Percentiles rank a stretch among this genome's conserved stretches.
phyloP scores from a whole-genome alignment of 2,113 vertebrate species.

The Phodopus roborovskii region DNA sequence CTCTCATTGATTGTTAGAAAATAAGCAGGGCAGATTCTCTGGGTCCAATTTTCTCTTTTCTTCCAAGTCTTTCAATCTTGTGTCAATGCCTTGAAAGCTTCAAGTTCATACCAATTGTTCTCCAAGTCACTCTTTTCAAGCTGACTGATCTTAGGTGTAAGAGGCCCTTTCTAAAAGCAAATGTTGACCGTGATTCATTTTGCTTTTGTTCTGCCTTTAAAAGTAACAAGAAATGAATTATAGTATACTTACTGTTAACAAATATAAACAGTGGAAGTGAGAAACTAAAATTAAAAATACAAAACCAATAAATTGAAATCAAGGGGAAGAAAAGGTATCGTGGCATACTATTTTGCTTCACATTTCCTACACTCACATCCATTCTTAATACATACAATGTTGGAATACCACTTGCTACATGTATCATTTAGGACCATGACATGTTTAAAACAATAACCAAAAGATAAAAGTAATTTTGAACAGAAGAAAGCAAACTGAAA shows the following conservation, averaged over 20 bases:
- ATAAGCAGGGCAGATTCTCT: slow-evolving; percentile 64
- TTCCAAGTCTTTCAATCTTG: slow-evolving; percentile 50
- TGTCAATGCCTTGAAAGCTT: slow-evolving; percentile 60
- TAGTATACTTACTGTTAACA: not conserved
- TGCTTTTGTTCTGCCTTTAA: not conserved
- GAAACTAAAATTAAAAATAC: not conserved
- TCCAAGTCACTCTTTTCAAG: not conserved
- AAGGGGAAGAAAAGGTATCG: not conserved
- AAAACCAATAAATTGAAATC: not conserved
- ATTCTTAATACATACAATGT: not conserved
- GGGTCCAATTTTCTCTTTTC: slow-evolving; percentile 48
- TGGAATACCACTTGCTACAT: not conserved
- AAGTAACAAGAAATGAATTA: not conserved
- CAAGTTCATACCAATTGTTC: slow-evolving; percentile 40
- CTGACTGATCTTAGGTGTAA: not conserved
- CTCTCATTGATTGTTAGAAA: slow-evolving; percentile 70
- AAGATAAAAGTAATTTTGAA: not conserved
- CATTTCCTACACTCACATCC: not conserved
- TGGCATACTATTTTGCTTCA: not conserved
- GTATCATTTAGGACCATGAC: not conserved
- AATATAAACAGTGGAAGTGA: not conserved
- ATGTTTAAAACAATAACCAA: not conserved
- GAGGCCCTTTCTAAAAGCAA: slow-evolving; percentile 7
- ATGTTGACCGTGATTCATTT: slow-evolving; percentile 25
- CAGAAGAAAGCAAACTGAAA: slow-evolving; percentile 9